A percentile compares a stretch with the other conserved stretches of the same genome.
These are phyloP conservation scores for Drosophila ficusphila DNA, from an alignment of 1,140 invertebrate species.

Conservation along the genomic window DNA sequence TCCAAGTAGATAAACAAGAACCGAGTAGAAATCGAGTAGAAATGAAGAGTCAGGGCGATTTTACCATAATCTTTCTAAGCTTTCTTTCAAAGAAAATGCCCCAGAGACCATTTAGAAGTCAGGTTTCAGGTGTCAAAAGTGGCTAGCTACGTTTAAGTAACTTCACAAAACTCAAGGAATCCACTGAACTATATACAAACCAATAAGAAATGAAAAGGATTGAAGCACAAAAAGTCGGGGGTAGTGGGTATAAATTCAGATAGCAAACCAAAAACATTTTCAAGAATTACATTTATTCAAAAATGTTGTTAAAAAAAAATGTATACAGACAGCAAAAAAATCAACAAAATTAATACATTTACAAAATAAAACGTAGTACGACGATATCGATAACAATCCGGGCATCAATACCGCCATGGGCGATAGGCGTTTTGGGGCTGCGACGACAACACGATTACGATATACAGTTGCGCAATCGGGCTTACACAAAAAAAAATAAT, in stretches of 20 bases:
- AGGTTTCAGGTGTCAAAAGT: not conserved
- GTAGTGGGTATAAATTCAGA: not conserved
- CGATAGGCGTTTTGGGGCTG: constrained; percentile 44
- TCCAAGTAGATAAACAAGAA: not conserved
- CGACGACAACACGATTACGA: constrained; percentile 39
- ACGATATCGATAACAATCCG: constrained; percentile 73
- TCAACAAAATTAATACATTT: constrained; percentile 83
- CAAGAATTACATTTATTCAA: constrained; percentile 82
- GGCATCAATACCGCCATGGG: constrained; percentile 57
- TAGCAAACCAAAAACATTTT: constrained; percentile 43
- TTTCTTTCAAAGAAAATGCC: not conserved
- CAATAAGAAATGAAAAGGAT: not conserved
- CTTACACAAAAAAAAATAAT: constrained; percentile 38
- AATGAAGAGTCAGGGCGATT: not conserved
- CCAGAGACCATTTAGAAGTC: not conserved
- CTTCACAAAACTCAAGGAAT: not conserved
- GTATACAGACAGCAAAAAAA: constrained; percentile 82
- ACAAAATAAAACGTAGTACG: constrained; percentile 80
- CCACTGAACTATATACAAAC: constrained; percentile 19
- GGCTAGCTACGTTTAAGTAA: not conserved
- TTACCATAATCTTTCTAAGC: not conserved
- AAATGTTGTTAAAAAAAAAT: constrained; percentile 79
- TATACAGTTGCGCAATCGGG: constrained; percentile 34
- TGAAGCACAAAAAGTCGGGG: not conserved
- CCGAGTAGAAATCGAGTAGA: constrained; percentile 3